Percentiles rank a stretch among this genome's conserved stretches.
Conservation (phyloP, 2,797 vertebrate species). For the Epinephelus malabaricus region DNA sequence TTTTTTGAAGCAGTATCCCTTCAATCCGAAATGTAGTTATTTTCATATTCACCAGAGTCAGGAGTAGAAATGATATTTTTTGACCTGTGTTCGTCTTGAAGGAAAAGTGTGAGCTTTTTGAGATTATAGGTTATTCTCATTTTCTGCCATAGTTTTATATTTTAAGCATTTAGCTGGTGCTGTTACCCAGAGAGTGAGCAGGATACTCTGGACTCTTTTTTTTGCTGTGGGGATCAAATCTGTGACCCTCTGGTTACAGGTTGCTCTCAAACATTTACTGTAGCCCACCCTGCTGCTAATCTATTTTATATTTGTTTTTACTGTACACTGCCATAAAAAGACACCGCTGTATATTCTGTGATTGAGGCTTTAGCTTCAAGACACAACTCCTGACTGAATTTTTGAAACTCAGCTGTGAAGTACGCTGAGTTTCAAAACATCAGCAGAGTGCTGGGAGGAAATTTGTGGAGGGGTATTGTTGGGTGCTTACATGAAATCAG, state of each 20-base stretch:
- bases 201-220: conserved; percentile 40
- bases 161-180: conserved; percentile 54
- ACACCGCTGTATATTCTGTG: conserved; percentile 42
- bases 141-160: conserved; percentile 64
- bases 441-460: background rate
- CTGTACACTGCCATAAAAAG: conserved; percentile 47
- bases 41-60: conserved; percentile 68
- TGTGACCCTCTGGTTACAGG: conserved; percentile 49
- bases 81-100: conserved; percentile 62
- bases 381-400: conserved; percentile 5
- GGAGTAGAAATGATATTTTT: conserved; percentile 45
- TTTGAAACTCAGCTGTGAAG: conserved; percentile 9
- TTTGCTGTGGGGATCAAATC: conserved; percentile 68
- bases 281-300: conserved; percentile 71
- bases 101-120: conserved; percentile 64
- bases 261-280: conserved; percentile 58
- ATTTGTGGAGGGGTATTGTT: conserved; percentile 16
- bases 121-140: conserved; percentile 48
- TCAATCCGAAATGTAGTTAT: conserved; percentile 70
- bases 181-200: conserved; percentile 56
- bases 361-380: conserved; percentile 18
- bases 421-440: conserved; percentile 12
- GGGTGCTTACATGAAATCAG: conserved; percentile 9
- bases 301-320: conserved; percentile 57
- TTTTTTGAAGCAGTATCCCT: conserved; percentile 57